Conservation (phyloP, 2,797 vertebrate species). For the Enteromius radiatus region DNA sequence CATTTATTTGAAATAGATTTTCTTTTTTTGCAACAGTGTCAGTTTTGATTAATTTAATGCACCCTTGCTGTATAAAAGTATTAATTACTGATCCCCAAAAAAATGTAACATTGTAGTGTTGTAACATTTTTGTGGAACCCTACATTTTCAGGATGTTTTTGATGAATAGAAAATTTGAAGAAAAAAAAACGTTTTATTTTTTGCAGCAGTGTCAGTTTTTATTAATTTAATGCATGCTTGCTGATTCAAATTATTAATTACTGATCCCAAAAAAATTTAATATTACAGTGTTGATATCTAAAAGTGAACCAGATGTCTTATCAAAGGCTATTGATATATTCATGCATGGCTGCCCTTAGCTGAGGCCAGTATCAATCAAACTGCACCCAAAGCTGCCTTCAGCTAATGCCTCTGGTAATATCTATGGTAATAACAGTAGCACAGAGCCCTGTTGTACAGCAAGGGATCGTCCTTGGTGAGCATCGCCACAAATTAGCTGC, state of each 20-base stretch:
- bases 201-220: background rate
- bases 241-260: background rate
- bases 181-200: background rate
- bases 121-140: background rate
- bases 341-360: constrained; percentile 6
- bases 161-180: no score
- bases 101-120: background rate
- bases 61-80: no score
- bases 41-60: no score
- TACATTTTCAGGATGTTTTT: no score
- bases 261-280: background rate
- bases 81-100: no score
- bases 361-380: constrained; percentile 33
- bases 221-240: background rate
- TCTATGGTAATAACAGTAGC: constrained; percentile 50
- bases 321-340: constrained; percentile 32
- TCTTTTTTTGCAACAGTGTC: background rate
- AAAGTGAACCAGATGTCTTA: background rate
- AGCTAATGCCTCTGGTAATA: constrained; percentile 48
- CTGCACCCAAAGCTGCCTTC: constrained; percentile 27
- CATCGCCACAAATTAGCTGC: constrained; percentile 44
- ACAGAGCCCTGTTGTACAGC: constrained; percentile 25
- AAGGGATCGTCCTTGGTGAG: constrained; percentile 37
- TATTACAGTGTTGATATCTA: background rate
- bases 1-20: background rate